phyloP scores from a whole-genome alignment of 2,113 vertebrate genomes.

The Xiphophorus maculatus region DNA sequence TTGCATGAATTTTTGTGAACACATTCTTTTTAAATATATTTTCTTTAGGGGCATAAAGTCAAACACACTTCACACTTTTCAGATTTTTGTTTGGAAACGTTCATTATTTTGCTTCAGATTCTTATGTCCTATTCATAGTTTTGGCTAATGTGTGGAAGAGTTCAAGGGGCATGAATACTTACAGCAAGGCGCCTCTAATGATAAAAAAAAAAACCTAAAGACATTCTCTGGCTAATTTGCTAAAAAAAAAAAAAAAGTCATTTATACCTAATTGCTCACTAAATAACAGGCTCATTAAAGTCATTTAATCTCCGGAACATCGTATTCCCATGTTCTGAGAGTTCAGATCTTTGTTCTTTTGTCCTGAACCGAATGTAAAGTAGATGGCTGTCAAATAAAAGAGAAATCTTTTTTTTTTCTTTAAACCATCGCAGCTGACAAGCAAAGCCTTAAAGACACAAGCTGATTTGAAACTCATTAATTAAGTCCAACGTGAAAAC shows the following conservation, averaged over 20 bases:
- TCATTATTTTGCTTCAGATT: no score
- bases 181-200: no score
- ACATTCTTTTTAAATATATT: no score
- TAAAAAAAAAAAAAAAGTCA: neutral
- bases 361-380: conserved; percentile 17
- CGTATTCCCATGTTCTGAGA: neutral
- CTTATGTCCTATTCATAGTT: no score
- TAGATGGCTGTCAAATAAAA: conserved; percentile 15
- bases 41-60: no score
- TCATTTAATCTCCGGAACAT: conserved; percentile 19
- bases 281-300: neutral
- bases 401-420: conserved; percentile 1
- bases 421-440: conserved; percentile 8
- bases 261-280: neutral
- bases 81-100: no score
- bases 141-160: no score
- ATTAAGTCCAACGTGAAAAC: conserved; percentile 16
- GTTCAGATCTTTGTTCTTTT: conserved; percentile 3
- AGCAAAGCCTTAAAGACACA: conserved; percentile 13
- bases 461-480: conserved; percentile 8
- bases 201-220: no score
- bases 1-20: no score
- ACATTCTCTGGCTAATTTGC: neutral
- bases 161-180: no score
- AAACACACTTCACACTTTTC: no score